A percentile compares a stretch with the other conserved stretches of the same genome.
These are phyloP conservation scores for Sphaerodactylus townsendi DNA, from an alignment of 2,113 vertebrate species.

Conservation along the genomic window DNA sequence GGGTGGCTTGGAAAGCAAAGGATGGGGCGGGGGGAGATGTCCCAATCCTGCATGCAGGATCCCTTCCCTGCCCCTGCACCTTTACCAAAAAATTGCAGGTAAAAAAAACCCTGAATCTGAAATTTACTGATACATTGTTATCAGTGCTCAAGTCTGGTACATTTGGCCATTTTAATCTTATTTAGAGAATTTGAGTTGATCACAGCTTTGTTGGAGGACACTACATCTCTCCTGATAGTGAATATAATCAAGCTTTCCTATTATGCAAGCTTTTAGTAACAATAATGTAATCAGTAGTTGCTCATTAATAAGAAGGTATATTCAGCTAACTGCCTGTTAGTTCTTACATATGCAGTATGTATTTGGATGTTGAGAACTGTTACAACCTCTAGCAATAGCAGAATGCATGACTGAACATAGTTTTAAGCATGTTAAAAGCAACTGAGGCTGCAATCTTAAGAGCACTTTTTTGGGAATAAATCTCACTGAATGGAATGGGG, in stretches of 20 bases:
- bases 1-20: too few relatives aligned
- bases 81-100: too few relatives aligned
- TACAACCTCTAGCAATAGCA: not conserved
- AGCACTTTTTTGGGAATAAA: too few relatives aligned
- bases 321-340: slow-evolving; percentile 2
- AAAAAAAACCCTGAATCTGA: too few relatives aligned
- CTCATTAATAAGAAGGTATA: slow-evolving; percentile 50
- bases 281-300: slow-evolving; percentile 53
- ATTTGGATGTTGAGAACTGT: not conserved
- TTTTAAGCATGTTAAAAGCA: not conserved
- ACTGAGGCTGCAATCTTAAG: too few relatives aligned
- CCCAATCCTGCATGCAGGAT: too few relatives aligned
- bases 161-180: slow-evolving; percentile 32
- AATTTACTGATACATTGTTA: too few relatives aligned
- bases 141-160: too few relatives aligned
- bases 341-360: slow-evolving; percentile 22
- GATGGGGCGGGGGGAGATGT: too few relatives aligned
- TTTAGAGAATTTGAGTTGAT: slow-evolving; percentile 41
- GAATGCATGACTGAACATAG: not conserved
- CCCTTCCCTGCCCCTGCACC: too few relatives aligned
- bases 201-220: slow-evolving; percentile 34
- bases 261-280: slow-evolving; percentile 46
- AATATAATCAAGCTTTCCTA: slow-evolving; percentile 47
- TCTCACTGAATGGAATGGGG: too few relatives aligned
- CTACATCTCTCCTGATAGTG: slow-evolving; percentile 28